Percentiles rank a stretch among this genome's conserved stretches.
Conservation (phyloP, 2,113 vertebrate genomes). For the Aphyosemion australe region DNA sequence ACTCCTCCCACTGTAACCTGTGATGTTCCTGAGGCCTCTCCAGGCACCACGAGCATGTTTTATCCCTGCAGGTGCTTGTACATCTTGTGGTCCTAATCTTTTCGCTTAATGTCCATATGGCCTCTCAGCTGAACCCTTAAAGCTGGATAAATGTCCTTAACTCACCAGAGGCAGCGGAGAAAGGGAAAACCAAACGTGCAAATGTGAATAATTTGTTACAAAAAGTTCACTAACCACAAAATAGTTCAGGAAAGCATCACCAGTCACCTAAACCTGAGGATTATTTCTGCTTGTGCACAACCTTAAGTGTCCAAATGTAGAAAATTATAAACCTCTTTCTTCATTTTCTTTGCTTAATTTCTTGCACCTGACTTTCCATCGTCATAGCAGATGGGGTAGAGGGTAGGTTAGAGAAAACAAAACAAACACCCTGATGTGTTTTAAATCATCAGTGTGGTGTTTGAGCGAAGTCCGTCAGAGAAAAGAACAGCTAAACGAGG, state of each 20-base stretch:
- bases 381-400: slow-evolving; percentile 1
- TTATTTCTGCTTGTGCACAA: not conserved
- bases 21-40: too few species aligned
- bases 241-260: not conserved
- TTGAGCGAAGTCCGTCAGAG: slow-evolving; percentile 53
- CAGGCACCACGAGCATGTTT: too few species aligned
- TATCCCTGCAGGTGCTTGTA: slow-evolving; percentile 53
- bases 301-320: not conserved
- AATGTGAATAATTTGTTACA: not conserved
- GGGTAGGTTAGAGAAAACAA: slow-evolving; percentile 11
- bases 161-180: slow-evolving; percentile 13
- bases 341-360: slow-evolving; percentile 23
- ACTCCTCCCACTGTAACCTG: too few species aligned
- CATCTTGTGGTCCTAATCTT: slow-evolving; percentile 47
- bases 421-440: too few species aligned
- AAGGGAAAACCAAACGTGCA: not conserved
- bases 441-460: slow-evolving; percentile 10
- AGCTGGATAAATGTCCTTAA: slow-evolving; percentile 45
- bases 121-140: slow-evolving; percentile 48
- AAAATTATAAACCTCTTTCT: slow-evolving; percentile 20
- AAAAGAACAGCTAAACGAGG: slow-evolving; percentile 76
- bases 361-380: slow-evolving; percentile 23
- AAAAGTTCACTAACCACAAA: slow-evolving; percentile 5
- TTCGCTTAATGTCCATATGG: slow-evolving; percentile 53
- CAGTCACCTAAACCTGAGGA: not conserved